Percentiles rank a stretch among this genome's conserved stretches.
Conservation (phyloP, 2,888 invertebrate species). For the Steinernema scapterisci region DNA sequence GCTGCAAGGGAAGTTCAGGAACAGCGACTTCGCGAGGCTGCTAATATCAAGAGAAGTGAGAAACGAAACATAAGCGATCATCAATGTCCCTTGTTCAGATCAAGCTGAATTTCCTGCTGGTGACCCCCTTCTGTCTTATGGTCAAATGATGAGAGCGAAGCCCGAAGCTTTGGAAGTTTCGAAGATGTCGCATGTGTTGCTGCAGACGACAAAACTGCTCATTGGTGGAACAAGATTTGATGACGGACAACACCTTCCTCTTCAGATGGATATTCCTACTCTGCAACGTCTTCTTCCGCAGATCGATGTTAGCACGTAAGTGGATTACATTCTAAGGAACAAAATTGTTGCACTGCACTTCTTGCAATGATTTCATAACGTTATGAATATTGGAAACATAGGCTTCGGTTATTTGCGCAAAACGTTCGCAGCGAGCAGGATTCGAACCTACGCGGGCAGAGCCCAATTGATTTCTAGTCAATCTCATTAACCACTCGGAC, state of each 20-base stretch:
- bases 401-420: no score
- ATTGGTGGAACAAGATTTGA: conserved; percentile 52
- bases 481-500: conserved; percentile 67
- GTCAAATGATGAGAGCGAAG: conserved; percentile 52
- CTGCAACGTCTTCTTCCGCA: conserved; percentile 59
- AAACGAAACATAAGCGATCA: not conserved
- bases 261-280: conserved; percentile 55
- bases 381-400: no score
- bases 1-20: conserved; percentile 35
- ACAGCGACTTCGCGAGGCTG: not conserved
- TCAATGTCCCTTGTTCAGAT: conserved; percentile 44
- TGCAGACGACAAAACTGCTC: conserved; percentile 64
- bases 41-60: conserved; percentile 24
- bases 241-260: conserved; percentile 12
- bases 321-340: not conserved
- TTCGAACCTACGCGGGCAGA: conserved; percentile 66
- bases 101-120: conserved; percentile 57
- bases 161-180: conserved; percentile 57
- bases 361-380: no score
- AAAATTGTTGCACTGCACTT: no score
- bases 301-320: conserved; percentile 42
- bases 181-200: conserved; percentile 60
- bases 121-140: conserved; percentile 63
- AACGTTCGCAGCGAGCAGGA: conserved; percentile 61
- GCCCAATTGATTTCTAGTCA: conserved; percentile 68